Base-by-base conservation (phyloP, 2,797 vertebrate species). In the Smutsia temminckii region DNA sequence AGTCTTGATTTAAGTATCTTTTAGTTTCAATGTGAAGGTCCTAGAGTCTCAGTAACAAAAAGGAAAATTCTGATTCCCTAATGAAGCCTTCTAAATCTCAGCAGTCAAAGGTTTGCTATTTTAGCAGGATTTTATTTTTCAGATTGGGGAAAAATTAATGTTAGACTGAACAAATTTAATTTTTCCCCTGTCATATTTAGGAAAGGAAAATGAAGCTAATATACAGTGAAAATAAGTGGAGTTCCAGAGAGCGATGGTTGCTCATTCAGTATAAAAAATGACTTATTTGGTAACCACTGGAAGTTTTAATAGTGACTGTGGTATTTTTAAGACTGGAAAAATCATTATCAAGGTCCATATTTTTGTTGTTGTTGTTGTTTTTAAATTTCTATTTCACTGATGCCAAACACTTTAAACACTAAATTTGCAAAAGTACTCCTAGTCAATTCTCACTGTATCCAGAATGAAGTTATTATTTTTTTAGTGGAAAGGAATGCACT, bases 51-150 rank as follows among this genome's bases (percentile, higher is more conserved):
- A 91, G 96, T 3, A 96, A 85, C 29, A 85, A 96, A 96, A 92
- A 42, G 51, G 37, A 93, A 91, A 80, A 66, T 85, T 90, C 72
- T 92, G 69, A 92, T 95, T 66, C 72, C 37, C 55, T 93, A 96
- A 96, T 4, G 55, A 97, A 96, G 83, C 68, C 97, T 95, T 89
- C 83, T 57, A 78, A 89, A 69, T 85, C 46, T 74, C 25, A 88
- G 84, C n/a, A 69, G 81, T 49, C 2, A 0, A 63, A 79, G 6
- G n/a, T 95, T 97, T 93, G 72, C 16, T 79, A 89, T 93, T 89
- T 93, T 89, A 95, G 42, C 3, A 61, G 37, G 53, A 89, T 2
- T 6, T 74, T 29, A 74, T 63, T 66, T 88, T 13, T 87, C 95
- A 96, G 37, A 6, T 57, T 86, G 51, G n/a, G 13, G n/a, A 27